Percentiles rank a stretch among this genome's conserved stretches.
Evolutionary conservation across 2,888 invertebrate species (phyloP).

Genomic region (Lathronympha strigana): DNA sequence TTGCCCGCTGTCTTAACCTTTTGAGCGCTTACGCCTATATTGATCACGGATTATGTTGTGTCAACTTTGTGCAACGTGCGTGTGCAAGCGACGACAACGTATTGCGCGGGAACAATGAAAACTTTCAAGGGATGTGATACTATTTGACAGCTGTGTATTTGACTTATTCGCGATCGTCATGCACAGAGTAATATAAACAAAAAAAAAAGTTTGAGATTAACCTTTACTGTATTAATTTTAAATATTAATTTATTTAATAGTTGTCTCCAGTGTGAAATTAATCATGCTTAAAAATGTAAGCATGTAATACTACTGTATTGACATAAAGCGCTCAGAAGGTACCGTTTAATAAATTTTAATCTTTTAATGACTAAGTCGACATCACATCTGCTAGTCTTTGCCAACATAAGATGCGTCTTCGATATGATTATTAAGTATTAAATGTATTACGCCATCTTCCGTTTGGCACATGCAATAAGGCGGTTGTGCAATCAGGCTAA

Average conservation of each 20-base stretch:
- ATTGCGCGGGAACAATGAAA: too few relatives aligned
- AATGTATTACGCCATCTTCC: background rate
- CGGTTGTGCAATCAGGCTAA: background rate
- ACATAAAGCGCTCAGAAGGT: background rate
- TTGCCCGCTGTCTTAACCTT: background rate
- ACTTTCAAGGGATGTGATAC: too few relatives aligned
- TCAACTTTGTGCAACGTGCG: background rate
- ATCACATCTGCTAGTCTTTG: constrained; percentile 26
- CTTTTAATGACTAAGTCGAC: constrained; percentile 1
- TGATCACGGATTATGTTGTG: background rate
- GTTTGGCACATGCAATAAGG: background rate
- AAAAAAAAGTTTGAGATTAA: too few relatives aligned
- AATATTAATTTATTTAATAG: too few relatives aligned
- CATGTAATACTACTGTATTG: background rate
- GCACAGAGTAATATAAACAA: too few relatives aligned
- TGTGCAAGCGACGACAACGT: too few relatives aligned
- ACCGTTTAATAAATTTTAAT: background rate
- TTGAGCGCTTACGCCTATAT: background rate
- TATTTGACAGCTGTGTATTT: too few relatives aligned
- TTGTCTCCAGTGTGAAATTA: too few relatives aligned
- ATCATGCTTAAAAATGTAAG: too few relatives aligned
- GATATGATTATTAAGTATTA: background rate
- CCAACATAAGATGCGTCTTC: background rate
- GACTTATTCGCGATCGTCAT: too few relatives aligned
- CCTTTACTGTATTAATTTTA: too few relatives aligned